Evolutionary conservation across 2,888 invertebrate genomes (phyloP), one percentile per base, ranked within the genome.

Genomic region (Pseudolycoriella hygida): DNA sequence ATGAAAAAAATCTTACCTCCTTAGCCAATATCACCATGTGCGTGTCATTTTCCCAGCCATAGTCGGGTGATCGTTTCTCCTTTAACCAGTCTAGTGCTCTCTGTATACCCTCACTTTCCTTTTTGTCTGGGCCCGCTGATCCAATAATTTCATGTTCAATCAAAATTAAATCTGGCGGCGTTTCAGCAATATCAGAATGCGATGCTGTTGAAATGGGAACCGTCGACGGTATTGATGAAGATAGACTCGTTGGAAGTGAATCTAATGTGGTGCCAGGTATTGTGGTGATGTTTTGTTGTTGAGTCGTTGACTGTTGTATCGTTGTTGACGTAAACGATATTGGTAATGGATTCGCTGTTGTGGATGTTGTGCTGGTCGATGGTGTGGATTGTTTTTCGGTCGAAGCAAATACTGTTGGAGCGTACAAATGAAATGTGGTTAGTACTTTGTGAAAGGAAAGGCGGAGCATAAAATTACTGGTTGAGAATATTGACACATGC

Each of bases 41-140:
- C 0, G 88, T 88, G 56, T 86, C 85, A 54, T 84, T 83, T 32
- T 77, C 78, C 84, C 86, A 87, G 4, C 85, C 85, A 71, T 79
- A 82, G 58, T 85, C 80, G 2, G 72, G 67, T 53, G 77, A 77
- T 18, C 85, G 72, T 54, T 83, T 81, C 52, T 75, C 73, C 57
- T 80, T 71, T 17, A 86, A 64, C 73, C 84, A 86, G 52, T 78
- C 73, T 47, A 82, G 63, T 1, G 85, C 86, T 53, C 59, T 60
- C 39, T 63, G 51, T 15, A 66, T 66, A 1, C 66, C 62, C 32
- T 65, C 63, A 46, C 60, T 56, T 37, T 65, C 65, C 1, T 54
- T 56, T 48, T 65, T 65, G 20, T 61, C 64, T 10, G 65, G 66
- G 3, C 60, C 63, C 38, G 60, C 60, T 5, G 63, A 61, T 20